Evolutionary conservation across 2,113 vertebrate species (phyloP).

Genomic region (Thamnophis sirtalis): DNA sequence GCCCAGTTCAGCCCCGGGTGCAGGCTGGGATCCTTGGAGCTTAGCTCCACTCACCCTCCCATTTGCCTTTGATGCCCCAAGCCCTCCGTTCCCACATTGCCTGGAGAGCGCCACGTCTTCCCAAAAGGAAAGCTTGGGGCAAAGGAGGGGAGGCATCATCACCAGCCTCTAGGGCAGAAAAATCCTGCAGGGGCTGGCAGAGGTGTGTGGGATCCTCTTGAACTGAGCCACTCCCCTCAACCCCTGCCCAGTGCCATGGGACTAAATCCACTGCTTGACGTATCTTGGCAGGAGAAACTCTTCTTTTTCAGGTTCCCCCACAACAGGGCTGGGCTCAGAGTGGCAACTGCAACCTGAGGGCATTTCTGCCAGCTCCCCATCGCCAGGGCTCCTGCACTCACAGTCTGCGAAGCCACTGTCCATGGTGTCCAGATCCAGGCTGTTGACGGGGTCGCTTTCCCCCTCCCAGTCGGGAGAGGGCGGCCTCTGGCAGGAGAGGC

Average conservation of each 20-base stretch:
- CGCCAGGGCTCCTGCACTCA: slow-evolving; percentile 78
- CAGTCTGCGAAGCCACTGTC: slow-evolving; percentile 91
- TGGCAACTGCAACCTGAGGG: slow-evolving; percentile 9
- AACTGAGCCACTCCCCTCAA: neutral
- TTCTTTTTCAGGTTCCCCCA: slow-evolving; percentile 33
- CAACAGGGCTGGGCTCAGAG: neutral
- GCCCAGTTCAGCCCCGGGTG: neutral
- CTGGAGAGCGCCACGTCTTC: neutral
- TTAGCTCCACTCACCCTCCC: neutral
- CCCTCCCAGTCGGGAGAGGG: slow-evolving; percentile 63
- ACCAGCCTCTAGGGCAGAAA: neutral
- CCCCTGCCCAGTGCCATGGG: neutral
- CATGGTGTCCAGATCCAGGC: slow-evolving; percentile 87
- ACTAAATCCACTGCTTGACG: slow-evolving; percentile 86
- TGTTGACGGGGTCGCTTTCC: slow-evolving; percentile 72
- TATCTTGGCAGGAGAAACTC: slow-evolving; percentile 80
- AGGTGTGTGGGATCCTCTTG: neutral
- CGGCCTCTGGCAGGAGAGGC: slow-evolving; percentile 68
- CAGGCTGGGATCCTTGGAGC: neutral
- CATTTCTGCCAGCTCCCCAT: slow-evolving; percentile 67
- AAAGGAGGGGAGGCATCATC: neutral
- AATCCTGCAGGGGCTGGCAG: neutral
- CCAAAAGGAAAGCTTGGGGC: neutral
- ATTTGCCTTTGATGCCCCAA: neutral
- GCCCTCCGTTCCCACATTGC: neutral